phyloP scores from a whole-genome alignment of 2,888 invertebrate genomes.

The Agrotis ipsilon region DNA sequence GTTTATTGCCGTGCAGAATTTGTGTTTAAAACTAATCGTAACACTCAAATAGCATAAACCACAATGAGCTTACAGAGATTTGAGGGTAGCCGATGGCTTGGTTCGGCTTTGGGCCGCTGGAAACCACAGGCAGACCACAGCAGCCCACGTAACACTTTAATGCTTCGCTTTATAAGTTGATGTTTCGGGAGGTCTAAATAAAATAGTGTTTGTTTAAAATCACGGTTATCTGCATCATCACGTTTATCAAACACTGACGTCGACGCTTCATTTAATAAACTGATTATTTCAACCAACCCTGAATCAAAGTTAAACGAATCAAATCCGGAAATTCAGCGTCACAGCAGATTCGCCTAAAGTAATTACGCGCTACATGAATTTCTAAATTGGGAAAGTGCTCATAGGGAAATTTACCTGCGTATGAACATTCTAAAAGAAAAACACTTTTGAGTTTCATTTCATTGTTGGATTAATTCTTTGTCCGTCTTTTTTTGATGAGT shows the following conservation, averaged over 20 bases:
- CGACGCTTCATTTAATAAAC: slow-evolving; percentile 18
- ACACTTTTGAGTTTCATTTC: slow-evolving; percentile 10
- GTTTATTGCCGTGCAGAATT: slow-evolving; percentile 1
- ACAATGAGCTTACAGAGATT: slow-evolving; percentile 38
- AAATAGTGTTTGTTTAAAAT: slow-evolving; percentile 2
- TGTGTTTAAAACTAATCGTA: slow-evolving; percentile 30
- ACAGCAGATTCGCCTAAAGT: slow-evolving; percentile 23
- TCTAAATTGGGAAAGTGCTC: slow-evolving; percentile 35
- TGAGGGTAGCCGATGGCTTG: slow-evolving; percentile 19
- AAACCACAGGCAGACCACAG: slow-evolving; percentile 29
- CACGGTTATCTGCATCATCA: neutral
- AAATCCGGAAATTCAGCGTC: slow-evolving; percentile 15
- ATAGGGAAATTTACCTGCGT: slow-evolving; percentile 7
- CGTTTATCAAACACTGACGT: neutral
- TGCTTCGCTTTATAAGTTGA: neutral
- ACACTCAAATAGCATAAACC: slow-evolving; percentile 31
- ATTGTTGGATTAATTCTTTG: neutral
- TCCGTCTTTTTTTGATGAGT: neutral
- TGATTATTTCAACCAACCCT: slow-evolving; percentile 11
- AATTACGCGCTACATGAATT: slow-evolving; percentile 51
- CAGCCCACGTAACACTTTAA: neutral
- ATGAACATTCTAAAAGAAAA: slow-evolving; percentile 8
- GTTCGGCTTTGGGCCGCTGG: slow-evolving; percentile 11
- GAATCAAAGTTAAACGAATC: slow-evolving; percentile 27
- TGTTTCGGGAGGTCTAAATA: neutral